Evolutionary conservation across 64 coral and sea anemone genomes (phyloP).

Genomic region (Platygyra sinensis): DNA sequence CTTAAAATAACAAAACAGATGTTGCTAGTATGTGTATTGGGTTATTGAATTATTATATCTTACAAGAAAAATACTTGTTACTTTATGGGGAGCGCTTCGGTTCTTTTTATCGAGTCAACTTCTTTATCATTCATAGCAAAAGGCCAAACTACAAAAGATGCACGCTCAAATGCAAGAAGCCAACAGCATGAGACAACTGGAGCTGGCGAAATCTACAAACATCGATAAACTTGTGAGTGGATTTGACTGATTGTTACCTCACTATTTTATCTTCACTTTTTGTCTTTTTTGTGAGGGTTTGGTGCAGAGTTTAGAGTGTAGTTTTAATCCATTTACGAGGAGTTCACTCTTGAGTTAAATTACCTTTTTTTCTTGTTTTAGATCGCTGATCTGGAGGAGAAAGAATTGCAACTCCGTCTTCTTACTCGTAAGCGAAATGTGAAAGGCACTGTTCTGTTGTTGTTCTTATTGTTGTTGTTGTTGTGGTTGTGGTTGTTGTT

Average conservation of each 20-base stretch:
- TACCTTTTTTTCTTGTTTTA: not conserved
- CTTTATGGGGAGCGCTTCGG: not conserved
- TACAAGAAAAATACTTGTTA: too few relatives aligned
- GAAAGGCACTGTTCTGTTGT: too few relatives aligned
- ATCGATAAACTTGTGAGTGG: slow-evolving; percentile 93
- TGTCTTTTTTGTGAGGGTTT: not conserved
- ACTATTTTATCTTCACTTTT: not conserved
- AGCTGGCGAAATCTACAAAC: slow-evolving; percentile 90
- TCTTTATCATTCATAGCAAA: slow-evolving; percentile 63
- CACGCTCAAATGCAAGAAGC: slow-evolving; percentile 88
- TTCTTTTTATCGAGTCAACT: not conserved
- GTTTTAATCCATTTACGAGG: too few relatives aligned
- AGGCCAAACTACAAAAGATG: slow-evolving; percentile 91
- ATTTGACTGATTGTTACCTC: not conserved
- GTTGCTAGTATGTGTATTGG: too few relatives aligned
- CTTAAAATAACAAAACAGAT: too few relatives aligned
- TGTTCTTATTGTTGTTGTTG: too few relatives aligned
- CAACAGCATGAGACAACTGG: slow-evolving; percentile 76
- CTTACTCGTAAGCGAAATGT: slow-evolving; percentile 62
- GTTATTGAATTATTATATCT: too few relatives aligned
- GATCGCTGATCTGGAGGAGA: slow-evolving; percentile 90
- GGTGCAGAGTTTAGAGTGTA: too few relatives aligned
- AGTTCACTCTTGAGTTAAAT: not conserved
- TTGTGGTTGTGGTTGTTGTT: too few relatives aligned
- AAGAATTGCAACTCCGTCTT: slow-evolving; percentile 70